A percentile compares a stretch with the other conserved stretches of the same genome.
phyloP scores from a whole-genome alignment of 1,140 invertebrate genomes.

The Cylas formicarius region DNA sequence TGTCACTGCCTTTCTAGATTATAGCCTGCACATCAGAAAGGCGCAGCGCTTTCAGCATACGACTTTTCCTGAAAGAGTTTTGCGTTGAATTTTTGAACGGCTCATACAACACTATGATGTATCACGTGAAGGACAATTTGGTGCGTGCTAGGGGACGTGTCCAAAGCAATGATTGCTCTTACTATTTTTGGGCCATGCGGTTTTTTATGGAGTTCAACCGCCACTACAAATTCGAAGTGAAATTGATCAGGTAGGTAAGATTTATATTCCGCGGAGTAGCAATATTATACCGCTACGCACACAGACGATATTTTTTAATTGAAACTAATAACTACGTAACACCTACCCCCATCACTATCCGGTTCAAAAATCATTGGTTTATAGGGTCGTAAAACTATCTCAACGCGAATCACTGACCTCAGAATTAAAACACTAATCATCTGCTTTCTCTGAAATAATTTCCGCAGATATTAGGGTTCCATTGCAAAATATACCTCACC shows the following conservation, averaged over 20 bases:
- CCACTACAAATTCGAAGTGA: conserved; percentile 73
- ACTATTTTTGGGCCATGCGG: conserved; percentile 87
- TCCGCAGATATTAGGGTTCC: no score
- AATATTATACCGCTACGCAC: no score
- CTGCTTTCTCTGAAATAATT: no score
- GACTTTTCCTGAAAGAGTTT: conserved; percentile 88
- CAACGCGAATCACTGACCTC: no score
- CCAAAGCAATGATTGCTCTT: conserved; percentile 77
- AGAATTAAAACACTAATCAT: no score
- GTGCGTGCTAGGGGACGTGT: conserved; percentile 50
- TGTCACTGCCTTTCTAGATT: conserved; percentile 17
- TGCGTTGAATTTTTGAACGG: conserved; percentile 87
- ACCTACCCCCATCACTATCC: no score
- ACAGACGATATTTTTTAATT: no score
- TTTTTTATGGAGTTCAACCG: conserved; percentile 99
- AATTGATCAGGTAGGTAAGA: conserved; percentile 78
- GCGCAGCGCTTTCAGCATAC: conserved; percentile 70
- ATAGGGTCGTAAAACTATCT: no score
- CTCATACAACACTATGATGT: conserved; percentile 89
- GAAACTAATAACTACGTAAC: no score
- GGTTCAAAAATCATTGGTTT: no score
- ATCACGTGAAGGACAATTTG: conserved; percentile 64
- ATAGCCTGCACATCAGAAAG: conserved; percentile 46
- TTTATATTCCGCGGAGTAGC: no score
- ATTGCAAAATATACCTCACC: no score